Conservation (phyloP, 1,140 invertebrate species). For the Eurosta solidaginis region DNA sequence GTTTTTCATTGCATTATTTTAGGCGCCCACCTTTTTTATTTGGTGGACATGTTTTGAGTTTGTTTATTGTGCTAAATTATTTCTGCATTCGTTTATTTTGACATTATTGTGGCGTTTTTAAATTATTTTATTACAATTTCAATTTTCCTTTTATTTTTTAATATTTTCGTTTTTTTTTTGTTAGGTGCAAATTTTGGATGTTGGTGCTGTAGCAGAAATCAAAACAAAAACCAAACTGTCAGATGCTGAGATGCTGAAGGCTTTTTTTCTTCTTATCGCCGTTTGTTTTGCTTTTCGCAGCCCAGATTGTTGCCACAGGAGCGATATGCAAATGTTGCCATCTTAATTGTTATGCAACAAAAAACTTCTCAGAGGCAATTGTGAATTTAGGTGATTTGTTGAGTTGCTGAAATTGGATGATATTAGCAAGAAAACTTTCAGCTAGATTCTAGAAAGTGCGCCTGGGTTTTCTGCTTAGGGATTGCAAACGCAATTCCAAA, state of each 20-base stretch:
- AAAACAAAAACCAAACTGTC: slow-evolving; percentile 31
- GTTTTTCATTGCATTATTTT: not conserved
- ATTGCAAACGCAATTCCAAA: too few species aligned
- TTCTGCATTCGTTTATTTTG: not conserved
- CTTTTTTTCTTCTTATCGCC: not conserved
- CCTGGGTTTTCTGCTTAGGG: too few species aligned
- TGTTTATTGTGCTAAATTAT: not conserved
- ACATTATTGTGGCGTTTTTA: not conserved
- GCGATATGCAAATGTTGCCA: not conserved
- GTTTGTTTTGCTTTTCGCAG: not conserved
- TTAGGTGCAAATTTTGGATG: not conserved
- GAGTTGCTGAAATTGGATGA: too few species aligned
- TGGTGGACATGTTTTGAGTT: not conserved
- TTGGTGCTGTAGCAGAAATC: slow-evolving; percentile 24
- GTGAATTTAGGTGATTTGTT: not conserved
- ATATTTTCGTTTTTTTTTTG: not conserved
- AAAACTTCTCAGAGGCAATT: too few species aligned
- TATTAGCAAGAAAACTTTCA: too few species aligned
- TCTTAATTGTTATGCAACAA: not conserved
- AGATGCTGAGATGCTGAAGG: not conserved
- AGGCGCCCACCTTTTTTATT: not conserved
- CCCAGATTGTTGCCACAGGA: not conserved
- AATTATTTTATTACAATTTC: not conserved
- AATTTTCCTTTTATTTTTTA: not conserved
- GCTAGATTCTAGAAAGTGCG: too few species aligned